phyloP scores from a whole-genome alignment of 2,797 vertebrate genomes.

The Lophius americanus region DNA sequence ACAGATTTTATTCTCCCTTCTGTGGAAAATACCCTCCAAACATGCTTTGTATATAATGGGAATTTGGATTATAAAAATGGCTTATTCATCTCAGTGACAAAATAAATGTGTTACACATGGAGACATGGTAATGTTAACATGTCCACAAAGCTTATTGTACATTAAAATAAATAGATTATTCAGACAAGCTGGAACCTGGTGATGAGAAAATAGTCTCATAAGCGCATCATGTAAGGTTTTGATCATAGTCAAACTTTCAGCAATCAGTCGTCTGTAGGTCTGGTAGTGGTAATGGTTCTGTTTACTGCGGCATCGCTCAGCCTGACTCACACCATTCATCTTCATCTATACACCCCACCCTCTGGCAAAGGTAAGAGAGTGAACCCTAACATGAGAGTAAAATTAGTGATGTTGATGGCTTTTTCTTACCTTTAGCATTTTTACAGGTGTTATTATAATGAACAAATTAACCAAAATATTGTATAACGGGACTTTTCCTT shows the following conservation, averaged over 20 bases:
- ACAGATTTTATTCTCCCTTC: background rate
- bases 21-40: background rate
- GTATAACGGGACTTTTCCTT: background rate
- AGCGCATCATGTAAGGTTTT: constrained; percentile 40
- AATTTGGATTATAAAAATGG: background rate
- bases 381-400: constrained; percentile 16
- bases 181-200: background rate
- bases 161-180: background rate
- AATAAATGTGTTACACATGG: background rate
- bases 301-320: constrained; percentile 38
- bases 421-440: background rate
- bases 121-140: background rate
- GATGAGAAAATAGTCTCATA: background rate
- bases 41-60: constrained; percentile 1
- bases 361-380: constrained; percentile 33
- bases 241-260: constrained; percentile 43
- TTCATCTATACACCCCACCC: constrained; percentile 57
- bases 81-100: background rate
- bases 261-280: constrained; percentile 39
- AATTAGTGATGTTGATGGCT: constrained; percentile 11
- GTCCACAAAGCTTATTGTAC: too few species aligned
- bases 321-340: constrained; percentile 61
- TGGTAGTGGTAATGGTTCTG: constrained; percentile 46
- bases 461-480: too few species aligned
- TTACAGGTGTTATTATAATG: background rate